Percentiles rank a stretch among this genome's conserved stretches.
These are phyloP conservation scores for Eurytemora carolleeae DNA, from an alignment of 1,140 invertebrate species.

Conservation along the genomic window DNA sequence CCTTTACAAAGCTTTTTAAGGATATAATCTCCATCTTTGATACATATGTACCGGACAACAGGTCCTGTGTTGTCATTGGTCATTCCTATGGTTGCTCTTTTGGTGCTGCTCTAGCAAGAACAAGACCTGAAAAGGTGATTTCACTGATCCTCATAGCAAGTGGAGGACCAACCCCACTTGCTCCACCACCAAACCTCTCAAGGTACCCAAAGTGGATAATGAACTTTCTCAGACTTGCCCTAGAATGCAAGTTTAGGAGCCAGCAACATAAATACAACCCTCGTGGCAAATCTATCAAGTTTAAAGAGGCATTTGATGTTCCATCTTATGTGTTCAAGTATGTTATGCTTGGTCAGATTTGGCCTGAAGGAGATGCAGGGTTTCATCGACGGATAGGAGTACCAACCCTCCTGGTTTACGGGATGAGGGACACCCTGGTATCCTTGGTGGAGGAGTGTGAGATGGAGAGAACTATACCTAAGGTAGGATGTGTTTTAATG, in stretches of 20 bases:
- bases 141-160: slow-evolving; percentile 46
- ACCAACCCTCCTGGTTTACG: slow-evolving; percentile 48
- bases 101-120: slow-evolving; percentile 39
- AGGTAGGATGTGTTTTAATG: background rate
- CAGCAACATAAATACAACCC: slow-evolving; percentile 19
- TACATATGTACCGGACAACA: slow-evolving; percentile 27
- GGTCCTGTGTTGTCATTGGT: slow-evolving; percentile 33
- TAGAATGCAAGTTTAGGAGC: slow-evolving; percentile 1
- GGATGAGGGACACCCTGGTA: slow-evolving; percentile 43
- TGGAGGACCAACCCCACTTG: slow-evolving; percentile 45
- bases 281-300: slow-evolving; percentile 18
- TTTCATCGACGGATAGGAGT: slow-evolving; percentile 43
- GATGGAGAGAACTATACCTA: slow-evolving; percentile 41
- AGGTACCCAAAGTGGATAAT: background rate
- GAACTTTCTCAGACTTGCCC: background rate
- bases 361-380: slow-evolving; percentile 38
- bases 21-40: slow-evolving; percentile 42
- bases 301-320: slow-evolving; percentile 14
- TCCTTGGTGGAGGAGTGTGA: slow-evolving; percentile 48
- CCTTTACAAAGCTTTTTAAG: slow-evolving; percentile 38
- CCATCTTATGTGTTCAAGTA: slow-evolving; percentile 26
- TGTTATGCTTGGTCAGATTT: slow-evolving; percentile 28
- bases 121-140: slow-evolving; percentile 36
- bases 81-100: slow-evolving; percentile 47
- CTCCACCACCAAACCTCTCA: slow-evolving; percentile 34